Conservation (phyloP, 2,888 invertebrate species). For the Cynaeus angustus region DNA sequence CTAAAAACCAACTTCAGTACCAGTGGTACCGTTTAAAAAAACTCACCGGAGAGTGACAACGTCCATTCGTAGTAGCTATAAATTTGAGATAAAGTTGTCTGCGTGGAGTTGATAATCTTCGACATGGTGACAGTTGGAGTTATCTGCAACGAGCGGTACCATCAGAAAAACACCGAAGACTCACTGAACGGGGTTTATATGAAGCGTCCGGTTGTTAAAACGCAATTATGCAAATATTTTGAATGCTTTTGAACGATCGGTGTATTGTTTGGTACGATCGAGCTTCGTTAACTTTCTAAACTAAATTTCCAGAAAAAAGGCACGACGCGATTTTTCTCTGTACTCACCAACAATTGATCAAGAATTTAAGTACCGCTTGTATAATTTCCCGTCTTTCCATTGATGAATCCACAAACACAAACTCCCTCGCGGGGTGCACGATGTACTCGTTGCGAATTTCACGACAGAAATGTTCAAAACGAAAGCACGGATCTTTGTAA, state of each 20-base stretch:
- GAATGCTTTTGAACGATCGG: background rate
- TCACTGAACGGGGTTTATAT: slow-evolving; percentile 37
- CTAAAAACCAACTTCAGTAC: slow-evolving; percentile 72
- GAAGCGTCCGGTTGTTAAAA: background rate
- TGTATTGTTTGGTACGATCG: background rate
- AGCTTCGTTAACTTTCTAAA: background rate
- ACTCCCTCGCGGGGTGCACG: slow-evolving; percentile 15
- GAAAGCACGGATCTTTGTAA: slow-evolving; percentile 40
- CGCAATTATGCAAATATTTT: slow-evolving; percentile 1
- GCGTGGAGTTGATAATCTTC: slow-evolving; percentile 9
- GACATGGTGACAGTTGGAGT: slow-evolving; percentile 9
- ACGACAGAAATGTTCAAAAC: slow-evolving; percentile 34
- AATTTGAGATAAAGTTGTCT: slow-evolving; percentile 61
- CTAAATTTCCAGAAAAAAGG: background rate
- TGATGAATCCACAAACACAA: slow-evolving; percentile 23
- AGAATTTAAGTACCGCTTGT: slow-evolving; percentile 56
- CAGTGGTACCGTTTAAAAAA: slow-evolving; percentile 43
- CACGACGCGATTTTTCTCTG: background rate
- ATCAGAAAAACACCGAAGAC: slow-evolving; percentile 7
- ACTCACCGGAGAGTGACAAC: slow-evolving; percentile 82
- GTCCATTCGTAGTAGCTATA: slow-evolving; percentile 87
- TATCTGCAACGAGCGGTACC: slow-evolving; percentile 25
- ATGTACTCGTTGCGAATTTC: slow-evolving; percentile 20
- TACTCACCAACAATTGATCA: slow-evolving; percentile 53
- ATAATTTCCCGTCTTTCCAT: slow-evolving; percentile 62